Evolutionary conservation across 2,113 vertebrate species (phyloP).

Genomic region (Centropus unirufus): DNA sequence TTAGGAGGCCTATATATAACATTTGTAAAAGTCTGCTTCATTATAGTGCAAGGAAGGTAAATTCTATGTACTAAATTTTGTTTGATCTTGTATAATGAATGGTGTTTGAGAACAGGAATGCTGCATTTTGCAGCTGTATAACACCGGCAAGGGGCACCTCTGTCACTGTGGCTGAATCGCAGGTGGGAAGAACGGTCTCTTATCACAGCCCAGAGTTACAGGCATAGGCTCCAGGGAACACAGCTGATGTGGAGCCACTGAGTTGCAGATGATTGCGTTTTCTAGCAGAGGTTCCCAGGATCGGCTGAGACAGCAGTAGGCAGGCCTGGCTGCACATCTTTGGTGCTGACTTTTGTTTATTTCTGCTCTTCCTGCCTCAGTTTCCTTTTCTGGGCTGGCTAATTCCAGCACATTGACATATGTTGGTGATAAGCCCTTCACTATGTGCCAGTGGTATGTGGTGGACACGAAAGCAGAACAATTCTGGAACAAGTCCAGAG

Average conservation of each 20-base stretch:
- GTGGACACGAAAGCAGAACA: not conserved
- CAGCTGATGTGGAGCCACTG: not conserved
- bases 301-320: not conserved
- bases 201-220: not conserved
- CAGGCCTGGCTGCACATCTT: not conserved
- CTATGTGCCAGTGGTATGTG: too few species aligned
- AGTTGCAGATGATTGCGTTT: not conserved
- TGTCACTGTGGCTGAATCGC: accelerated
- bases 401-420: not conserved
- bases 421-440: not conserved
- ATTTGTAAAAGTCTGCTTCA: not conserved
- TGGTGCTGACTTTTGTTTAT: not conserved
- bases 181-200: not conserved
- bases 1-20: not conserved
- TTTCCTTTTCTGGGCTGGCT: not conserved
- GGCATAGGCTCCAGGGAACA: accelerated
- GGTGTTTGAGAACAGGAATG: not conserved
- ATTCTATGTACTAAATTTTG: not conserved
- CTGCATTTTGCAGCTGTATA: not conserved
- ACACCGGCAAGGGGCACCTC: not conserved
- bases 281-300: accelerated
- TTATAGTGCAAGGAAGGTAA: not conserved
- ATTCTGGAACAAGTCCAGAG: not conserved
- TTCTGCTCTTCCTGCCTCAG: not conserved
- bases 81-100: not conserved